phyloP scores from a whole-genome alignment of 2,888 invertebrate species.

The Pomacea canaliculata region DNA sequence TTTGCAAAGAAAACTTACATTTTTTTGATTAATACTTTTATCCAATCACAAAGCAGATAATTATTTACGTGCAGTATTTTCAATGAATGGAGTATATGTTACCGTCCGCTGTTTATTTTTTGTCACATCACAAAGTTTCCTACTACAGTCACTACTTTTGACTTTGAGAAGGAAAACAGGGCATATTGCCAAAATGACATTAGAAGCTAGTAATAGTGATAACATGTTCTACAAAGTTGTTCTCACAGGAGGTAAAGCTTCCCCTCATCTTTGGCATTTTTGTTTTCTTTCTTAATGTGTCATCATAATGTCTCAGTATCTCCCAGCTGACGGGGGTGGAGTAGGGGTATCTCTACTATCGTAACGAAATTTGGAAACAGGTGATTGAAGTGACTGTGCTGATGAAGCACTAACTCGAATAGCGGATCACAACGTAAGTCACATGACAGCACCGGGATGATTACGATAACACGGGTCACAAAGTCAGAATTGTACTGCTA shows the following conservation, averaged over 20 bases:
- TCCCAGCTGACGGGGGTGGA: too few species aligned
- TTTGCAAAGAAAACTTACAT: too few species aligned
- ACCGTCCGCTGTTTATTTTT: not conserved
- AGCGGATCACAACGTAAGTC: too few species aligned
- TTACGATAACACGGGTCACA: too few species aligned
- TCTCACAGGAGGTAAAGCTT: slow-evolving; percentile 86
- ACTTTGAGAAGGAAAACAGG: slow-evolving; percentile 16
- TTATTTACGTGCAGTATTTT: not conserved
- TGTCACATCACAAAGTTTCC: slow-evolving; percentile 3
- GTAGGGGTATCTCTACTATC: too few species aligned
- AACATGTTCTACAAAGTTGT: slow-evolving; percentile 85
- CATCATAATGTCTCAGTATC: too few species aligned
- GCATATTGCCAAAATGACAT: too few species aligned
- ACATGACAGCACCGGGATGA: too few species aligned
- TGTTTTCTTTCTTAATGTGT: not conserved
- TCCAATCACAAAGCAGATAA: slow-evolving; percentile 2
- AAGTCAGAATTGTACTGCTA: too few species aligned
- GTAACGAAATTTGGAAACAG: too few species aligned
- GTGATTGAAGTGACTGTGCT: too few species aligned
- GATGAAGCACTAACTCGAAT: too few species aligned
- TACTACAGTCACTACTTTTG: slow-evolving; percentile 1
- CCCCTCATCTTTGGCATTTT: not conserved
- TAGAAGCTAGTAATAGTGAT: slow-evolving; percentile 50
- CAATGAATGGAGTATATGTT: slow-evolving; percentile 6
- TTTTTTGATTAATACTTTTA: not conserved